phyloP scores from a whole-genome alignment of 1,140 invertebrate genomes.

The Pollicipes pollicipes region DNA sequence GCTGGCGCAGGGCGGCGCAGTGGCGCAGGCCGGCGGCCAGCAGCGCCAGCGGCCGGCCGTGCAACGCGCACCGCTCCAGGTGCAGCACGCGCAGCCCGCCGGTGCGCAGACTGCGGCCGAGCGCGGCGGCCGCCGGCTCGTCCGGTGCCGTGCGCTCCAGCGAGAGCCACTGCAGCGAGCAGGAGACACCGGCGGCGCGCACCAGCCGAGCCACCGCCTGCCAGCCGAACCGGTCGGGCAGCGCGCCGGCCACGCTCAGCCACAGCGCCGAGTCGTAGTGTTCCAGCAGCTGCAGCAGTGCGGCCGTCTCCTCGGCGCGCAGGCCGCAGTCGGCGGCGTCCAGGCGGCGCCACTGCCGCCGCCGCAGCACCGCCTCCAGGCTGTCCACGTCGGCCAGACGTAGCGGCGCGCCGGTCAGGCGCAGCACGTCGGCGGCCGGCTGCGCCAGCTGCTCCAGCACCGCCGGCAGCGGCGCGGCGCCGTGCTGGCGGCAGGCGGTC shows the following conservation, averaged over 20 bases:
- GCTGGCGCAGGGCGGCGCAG: slow-evolving; percentile 54
- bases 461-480: background rate
- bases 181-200: background rate
- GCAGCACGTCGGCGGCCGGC: background rate
- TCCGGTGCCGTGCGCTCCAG: background rate
- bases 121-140: background rate
- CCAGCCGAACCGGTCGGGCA: too few relatives aligned
- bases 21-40: slow-evolving; percentile 44
- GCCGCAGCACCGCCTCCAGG: background rate
- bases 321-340: background rate
- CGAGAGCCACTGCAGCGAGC: background rate
- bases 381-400: background rate
- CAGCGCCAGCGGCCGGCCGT: background rate
- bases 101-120: background rate
- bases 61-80: background rate
- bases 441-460: background rate
- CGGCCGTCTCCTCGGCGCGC: background rate
- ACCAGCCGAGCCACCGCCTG: background rate
- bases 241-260: background rate
- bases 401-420: background rate
- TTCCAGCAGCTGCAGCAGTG: background rate
- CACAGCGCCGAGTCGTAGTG: background rate
- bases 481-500: background rate
- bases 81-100: background rate
- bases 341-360: background rate